phyloP scores from a whole-genome alignment of 1,140 invertebrate species.

The Xylocopa sonorina region DNA sequence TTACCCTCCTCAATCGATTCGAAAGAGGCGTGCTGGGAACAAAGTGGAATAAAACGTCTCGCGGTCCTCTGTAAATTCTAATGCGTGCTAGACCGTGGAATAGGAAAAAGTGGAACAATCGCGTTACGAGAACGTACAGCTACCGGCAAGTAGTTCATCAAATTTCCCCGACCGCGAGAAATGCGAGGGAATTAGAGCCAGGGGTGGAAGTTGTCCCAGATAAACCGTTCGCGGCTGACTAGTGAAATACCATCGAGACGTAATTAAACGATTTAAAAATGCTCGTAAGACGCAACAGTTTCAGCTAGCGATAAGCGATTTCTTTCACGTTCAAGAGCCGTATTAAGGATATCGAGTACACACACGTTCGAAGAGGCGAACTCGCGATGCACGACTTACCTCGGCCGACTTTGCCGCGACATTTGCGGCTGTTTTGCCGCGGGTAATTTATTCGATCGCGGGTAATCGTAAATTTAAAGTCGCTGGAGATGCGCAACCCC shows the following conservation, averaged over 20 bases:
- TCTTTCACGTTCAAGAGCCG: background rate
- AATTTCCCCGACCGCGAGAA: background rate
- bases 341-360: background rate
- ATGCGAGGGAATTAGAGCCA: too few relatives aligned
- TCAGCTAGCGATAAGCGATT: background rate
- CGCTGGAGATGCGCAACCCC: slow-evolving; percentile 15
- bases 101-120: background rate
- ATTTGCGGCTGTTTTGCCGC: background rate
- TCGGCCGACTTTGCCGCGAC: background rate
- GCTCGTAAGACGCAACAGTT: background rate
- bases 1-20: slow-evolving; percentile 13
- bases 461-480: slow-evolving; percentile 33
- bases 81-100: background rate
- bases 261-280: too few relatives aligned
- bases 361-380: background rate
- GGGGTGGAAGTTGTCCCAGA: too few relatives aligned
- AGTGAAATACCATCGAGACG: background rate
- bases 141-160: background rate
- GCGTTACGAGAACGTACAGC: too few relatives aligned
- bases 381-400: background rate
- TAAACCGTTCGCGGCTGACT: background rate
- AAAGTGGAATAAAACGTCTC: slow-evolving; percentile 5
- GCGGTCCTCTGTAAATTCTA: background rate
- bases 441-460: slow-evolving; percentile 18
- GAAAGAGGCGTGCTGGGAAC: background rate